These are phyloP conservation scores for Vesta saturnalis DNA, from an alignment of 2,888 invertebrate genomes.

Conservation along the genomic window DNA sequence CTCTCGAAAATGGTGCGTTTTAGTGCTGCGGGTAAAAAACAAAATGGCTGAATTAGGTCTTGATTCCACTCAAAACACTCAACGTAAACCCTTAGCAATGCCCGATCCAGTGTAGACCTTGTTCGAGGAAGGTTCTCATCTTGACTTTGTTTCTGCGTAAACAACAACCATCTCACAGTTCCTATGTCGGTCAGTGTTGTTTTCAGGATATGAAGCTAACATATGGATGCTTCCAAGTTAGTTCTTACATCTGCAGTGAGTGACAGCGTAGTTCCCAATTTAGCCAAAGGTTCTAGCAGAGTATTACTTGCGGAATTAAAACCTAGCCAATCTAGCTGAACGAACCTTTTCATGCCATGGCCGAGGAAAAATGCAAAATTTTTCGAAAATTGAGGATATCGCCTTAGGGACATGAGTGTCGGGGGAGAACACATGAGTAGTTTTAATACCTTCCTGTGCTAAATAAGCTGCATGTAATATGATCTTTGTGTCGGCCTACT, in stretches of 20 bases:
- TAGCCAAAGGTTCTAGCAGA: background rate
- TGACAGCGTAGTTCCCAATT: background rate
- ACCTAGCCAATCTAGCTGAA: slow-evolving; percentile 15
- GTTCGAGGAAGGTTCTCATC: background rate
- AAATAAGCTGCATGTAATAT: too few relatives aligned
- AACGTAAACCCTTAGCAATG: background rate
- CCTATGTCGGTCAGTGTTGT: background rate
- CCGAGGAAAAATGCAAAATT: background rate
- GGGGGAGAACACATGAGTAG: background rate
- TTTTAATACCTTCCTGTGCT: background rate
- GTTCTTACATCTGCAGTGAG: background rate
- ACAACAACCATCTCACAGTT: background rate
- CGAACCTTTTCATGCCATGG: slow-evolving; percentile 9
- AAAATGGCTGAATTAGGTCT: background rate
- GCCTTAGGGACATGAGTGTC: too few relatives aligned
- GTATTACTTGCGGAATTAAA: too few relatives aligned
- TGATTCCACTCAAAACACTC: background rate
- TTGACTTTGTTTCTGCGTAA: background rate
- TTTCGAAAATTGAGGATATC: too few relatives aligned
- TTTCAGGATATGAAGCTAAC: background rate
- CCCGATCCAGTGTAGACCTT: background rate
- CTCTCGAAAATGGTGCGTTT: too few relatives aligned
- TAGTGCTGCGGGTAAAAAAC: too few relatives aligned
- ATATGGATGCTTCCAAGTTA: background rate
- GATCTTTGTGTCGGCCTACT: too few relatives aligned